Evolutionary conservation across 2,113 vertebrate species (phyloP), one percentile per base, ranked within the genome.

Genomic region (zebrafish (Danio rerio)): DNA sequence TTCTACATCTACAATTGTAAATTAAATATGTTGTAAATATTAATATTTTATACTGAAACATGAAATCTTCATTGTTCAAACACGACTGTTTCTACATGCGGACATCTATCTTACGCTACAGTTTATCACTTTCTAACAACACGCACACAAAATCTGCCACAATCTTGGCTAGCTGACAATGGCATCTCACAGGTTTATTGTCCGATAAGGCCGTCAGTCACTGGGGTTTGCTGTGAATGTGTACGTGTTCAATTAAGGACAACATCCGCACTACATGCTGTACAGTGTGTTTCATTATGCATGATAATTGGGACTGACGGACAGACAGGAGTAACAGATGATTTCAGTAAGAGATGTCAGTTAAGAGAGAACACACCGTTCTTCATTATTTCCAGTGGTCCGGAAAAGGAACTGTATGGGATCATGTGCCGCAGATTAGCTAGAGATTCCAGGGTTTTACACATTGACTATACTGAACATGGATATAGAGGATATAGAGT

Each of bases 351-450:
- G 62, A 84, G 78, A 65, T 56, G 21, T 75, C 73, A 45, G 84
- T 89, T 91, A 90, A 92, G 84, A 80, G 78, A 55, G 53, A 63
- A 87, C 91, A 84, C 18, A 82, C 81, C 74, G 86, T 6, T 79
- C 74, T 85, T 86, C 87, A 90, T 93, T 91, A 92, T 40, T 71
- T 43, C 75, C 63, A 78, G 56, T 58, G 53, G 70, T 75, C 76
- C 61, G 45, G 78, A 88, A 72, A 9, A n/a, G 56, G 63, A 91
- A 61, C 18, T 69, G 59, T 50, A 61, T 66, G 16, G 53, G 45
- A 83, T 86, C 90, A 92, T 81, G 87, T 87, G 82, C 88, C 69
- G 85, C 82, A 78, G 18, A 89, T 92, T 90, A 91, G 62, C 76
- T 7, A 43, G 63, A 61, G 55, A 58, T 81, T 21, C 11, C 80